A percentile compares a stretch with the other conserved stretches of the same genome.
Conservation (phyloP, 2,113 vertebrate genomes). For the Thermophis baileyi region DNA sequence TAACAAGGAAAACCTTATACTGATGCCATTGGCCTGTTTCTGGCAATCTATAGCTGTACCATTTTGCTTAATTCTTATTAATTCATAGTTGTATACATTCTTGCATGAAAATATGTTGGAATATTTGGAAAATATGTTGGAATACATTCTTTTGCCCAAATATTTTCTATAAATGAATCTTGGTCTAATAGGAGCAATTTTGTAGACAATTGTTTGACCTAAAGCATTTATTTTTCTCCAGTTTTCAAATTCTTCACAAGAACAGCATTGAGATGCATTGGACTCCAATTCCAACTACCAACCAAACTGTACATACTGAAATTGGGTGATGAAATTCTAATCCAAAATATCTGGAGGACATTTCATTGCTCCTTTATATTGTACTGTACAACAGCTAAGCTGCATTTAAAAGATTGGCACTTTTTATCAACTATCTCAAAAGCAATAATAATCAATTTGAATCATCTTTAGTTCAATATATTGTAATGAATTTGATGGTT, state of each 20-base stretch:
- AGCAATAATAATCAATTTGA: not conserved
- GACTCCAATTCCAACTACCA: not conserved
- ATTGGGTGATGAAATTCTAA: not conserved
- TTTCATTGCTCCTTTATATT: not conserved
- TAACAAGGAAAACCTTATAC: not conserved
- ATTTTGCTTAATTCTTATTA: not conserved
- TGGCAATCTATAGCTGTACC: not conserved
- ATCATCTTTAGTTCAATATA: not conserved
- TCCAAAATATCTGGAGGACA: not conserved
- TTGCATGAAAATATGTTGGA: not conserved
- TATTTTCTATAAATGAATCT: not conserved
- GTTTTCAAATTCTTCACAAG: not conserved
- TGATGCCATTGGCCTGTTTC: not conserved
- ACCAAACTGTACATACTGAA: not conserved
- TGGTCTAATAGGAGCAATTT: not conserved
- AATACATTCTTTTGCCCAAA: not conserved
- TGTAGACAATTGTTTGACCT: not conserved
- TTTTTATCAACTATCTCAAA: conserved; percentile 25
- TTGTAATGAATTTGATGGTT: not conserved
- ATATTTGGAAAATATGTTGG: not conserved
- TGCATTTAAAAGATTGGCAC: not conserved
- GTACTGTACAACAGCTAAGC: not conserved
- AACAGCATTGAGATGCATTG: not conserved
- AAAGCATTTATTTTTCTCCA: not conserved
- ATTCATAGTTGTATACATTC: not conserved